These are phyloP conservation scores for Echinops telfairi DNA, from an alignment of 2,113 vertebrate species.

Conservation along the genomic window DNA sequence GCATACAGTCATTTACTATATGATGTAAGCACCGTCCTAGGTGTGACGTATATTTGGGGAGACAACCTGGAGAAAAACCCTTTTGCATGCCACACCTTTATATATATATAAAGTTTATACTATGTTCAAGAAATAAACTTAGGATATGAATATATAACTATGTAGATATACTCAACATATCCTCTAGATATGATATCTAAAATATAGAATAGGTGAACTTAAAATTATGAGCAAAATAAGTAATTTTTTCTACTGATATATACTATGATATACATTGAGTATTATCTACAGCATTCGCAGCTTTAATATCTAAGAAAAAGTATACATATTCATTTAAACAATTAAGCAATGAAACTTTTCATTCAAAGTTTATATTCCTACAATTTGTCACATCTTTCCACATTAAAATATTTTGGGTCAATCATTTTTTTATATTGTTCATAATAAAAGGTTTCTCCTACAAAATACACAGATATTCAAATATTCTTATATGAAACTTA, in stretches of 20 bases:
- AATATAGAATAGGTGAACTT: neutral
- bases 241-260: neutral
- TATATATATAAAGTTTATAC: too few relatives aligned
- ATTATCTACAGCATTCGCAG: neutral
- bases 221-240: neutral
- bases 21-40: too few relatives aligned
- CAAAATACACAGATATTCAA: neutral
- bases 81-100: too few relatives aligned
- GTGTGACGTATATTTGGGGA: too few relatives aligned
- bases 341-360: neutral
- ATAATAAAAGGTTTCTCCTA: neutral
- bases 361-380: neutral
- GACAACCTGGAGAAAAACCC: too few relatives aligned
- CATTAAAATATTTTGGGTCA: constrained; percentile 9
- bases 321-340: neutral
- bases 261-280: constrained; percentile 4
- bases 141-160: too few relatives aligned
- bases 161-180: too few relatives aligned
- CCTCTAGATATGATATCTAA: neutral
- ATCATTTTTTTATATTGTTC: neutral
- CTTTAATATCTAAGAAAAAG: neutral
- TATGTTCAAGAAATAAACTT: too few relatives aligned
- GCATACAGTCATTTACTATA: too few relatives aligned
- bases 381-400: neutral
- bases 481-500: neutral